Base-by-base conservation (phyloP, 1,140 invertebrate genomes). In the Mylabris phalerata region DNA sequence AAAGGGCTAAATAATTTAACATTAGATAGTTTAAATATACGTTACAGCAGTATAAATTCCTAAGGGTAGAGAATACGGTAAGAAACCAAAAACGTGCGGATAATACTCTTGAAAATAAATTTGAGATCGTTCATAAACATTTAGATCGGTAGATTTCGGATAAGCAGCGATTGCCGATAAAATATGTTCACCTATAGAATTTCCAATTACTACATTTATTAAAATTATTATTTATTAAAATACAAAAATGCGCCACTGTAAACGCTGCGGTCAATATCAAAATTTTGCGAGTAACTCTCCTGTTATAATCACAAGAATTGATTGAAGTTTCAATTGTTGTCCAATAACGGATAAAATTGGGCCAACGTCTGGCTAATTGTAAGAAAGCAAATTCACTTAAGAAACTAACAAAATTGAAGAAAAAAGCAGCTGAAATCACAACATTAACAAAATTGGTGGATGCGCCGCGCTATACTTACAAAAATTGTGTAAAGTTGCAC, bases 111-210 rank as follows among this genome's bases (percentile, higher is more conserved):
- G 10, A 54, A 54, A 54, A 38, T 54, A 54, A 27, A 42, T 42
- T 46, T 4, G 3, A 11, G 6, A 27, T 45, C 46, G 44, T 6
- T 54, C 43, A 39, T 32, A 5, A 32, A 7, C 2, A 5, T 0
- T 5, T 32, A 4, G 1, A 32, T 32, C 4, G 7, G 32, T 5
- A 4, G 32, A 5, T 5, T 32, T 7, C 32, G 4, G 32, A 32
- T 32, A 32, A 32, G 1, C 25, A 43, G 2, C 50, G 45, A 45
- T 19, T 38, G 51, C 46, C 32, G 51, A 54, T 38, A 54, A 46
- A 27, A 54, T 27, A 11, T 54, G 51, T 54, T 54, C 51, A 38
- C 44, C 51, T 54, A 26, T 11, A 54, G 24, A 43, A 19, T 42
- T 51, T 25, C 19, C 19, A 19, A 19, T 19, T 19, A 19, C 19